Evolutionary conservation across 2,797 vertebrate species (phyloP).

Genomic region (Simalia tracyae): DNA sequence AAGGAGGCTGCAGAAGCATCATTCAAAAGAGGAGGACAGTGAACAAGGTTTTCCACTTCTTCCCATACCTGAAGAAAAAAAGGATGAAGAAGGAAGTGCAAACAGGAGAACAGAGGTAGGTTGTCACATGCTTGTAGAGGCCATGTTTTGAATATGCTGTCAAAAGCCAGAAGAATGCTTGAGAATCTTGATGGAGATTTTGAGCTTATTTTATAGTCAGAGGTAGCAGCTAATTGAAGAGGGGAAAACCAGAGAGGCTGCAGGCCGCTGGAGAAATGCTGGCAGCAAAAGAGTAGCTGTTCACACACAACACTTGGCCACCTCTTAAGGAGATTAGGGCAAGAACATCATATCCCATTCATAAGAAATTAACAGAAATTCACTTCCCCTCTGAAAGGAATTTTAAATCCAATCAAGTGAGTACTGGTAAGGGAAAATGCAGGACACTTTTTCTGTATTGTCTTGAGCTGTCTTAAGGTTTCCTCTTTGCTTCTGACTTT

Average conservation of each 20-base stretch:
- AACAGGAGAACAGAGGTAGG: slow-evolving; percentile 88
- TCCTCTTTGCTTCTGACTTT: background rate
- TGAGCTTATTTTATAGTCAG: background rate
- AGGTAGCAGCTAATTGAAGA: background rate
- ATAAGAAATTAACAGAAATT: background rate
- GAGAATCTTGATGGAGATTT: background rate
- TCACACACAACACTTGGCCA: background rate
- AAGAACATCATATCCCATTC: background rate
- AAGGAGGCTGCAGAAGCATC: slow-evolving; percentile 70
- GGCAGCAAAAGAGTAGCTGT: background rate
- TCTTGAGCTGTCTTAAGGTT: no score
- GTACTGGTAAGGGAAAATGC: background rate
- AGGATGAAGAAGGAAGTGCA: slow-evolving; percentile 90
- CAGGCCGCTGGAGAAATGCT: background rate
- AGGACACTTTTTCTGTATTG: background rate
- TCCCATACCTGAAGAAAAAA: slow-evolving; percentile 79
- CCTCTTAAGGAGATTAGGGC: background rate
- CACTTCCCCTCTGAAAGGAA: background rate
- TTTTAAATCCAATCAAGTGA: background rate
- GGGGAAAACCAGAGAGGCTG: background rate
- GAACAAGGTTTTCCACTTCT: slow-evolving; percentile 80
- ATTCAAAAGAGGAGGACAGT: slow-evolving; percentile 77
- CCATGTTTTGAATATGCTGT: background rate
- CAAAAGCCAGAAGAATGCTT: background rate
- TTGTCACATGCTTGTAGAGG: background rate